phyloP scores from a whole-genome alignment of 2,797 vertebrate species.

The Prunella strophiata region DNA sequence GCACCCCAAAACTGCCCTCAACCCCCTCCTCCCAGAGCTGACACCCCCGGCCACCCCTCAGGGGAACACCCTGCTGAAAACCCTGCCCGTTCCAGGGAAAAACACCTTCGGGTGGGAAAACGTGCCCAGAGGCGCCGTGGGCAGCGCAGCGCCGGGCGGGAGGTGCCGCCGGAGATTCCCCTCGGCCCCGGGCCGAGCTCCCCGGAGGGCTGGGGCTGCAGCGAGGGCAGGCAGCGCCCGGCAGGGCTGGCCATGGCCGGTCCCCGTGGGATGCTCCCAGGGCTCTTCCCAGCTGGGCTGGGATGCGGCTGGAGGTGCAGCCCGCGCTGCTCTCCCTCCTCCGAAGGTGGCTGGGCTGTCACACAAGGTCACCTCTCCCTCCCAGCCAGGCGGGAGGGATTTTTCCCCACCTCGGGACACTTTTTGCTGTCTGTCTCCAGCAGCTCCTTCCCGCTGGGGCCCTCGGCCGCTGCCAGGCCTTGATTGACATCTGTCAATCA shows the following conservation, averaged over 20 bases:
- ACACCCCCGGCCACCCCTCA: background rate
- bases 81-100: background rate
- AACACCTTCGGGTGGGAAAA: background rate
- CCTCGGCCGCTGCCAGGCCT: background rate
- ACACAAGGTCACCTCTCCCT: background rate
- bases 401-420: background rate
- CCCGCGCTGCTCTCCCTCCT: background rate
- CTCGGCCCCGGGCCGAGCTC: accelerated
- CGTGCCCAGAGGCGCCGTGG: accelerated
- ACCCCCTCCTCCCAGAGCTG: background rate
- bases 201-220: accelerated
- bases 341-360: background rate
- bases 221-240: accelerated
- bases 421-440: background rate
- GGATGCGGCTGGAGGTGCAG: background rate
- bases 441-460: accelerated
- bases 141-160: accelerated
- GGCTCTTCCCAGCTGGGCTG: too few relatives aligned
- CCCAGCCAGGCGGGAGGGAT: background rate
- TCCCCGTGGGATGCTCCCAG: background rate
- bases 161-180: background rate
- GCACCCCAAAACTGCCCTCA: background rate
- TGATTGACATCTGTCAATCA: background rate
- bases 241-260: accelerated
- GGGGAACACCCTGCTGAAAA: background rate